A percentile compares a stretch with the other conserved stretches of the same genome.
These are phyloP conservation scores for Incurvaria masculella DNA, from an alignment of 2,888 invertebrate genomes.

Conservation along the genomic window DNA sequence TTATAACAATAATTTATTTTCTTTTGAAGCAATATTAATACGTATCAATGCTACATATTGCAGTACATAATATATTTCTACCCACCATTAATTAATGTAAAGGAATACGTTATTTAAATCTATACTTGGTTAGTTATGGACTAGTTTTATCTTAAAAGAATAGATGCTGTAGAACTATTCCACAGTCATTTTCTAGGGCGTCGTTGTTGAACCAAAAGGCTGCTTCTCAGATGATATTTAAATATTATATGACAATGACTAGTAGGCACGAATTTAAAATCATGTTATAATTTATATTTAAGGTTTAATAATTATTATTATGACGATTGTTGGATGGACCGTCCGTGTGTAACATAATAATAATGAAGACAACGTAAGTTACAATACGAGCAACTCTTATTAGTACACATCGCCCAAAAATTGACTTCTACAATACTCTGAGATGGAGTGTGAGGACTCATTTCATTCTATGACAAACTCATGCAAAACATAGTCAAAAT, in stretches of 20 bases:
- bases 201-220: slow-evolving; percentile 50
- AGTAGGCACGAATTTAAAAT: slow-evolving; percentile 50
- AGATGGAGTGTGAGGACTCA: slow-evolving; percentile 37
- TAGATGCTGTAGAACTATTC: slow-evolving; percentile 45
- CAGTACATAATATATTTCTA: slow-evolving; percentile 34
- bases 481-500: slow-evolving; percentile 35
- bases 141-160: slow-evolving; percentile 43
- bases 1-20: slow-evolving; percentile 15
- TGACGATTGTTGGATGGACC: slow-evolving; percentile 51
- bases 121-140: slow-evolving; percentile 43
- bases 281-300: slow-evolving; percentile 52
- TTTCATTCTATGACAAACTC: slow-evolving; percentile 33
- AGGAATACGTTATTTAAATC: slow-evolving; percentile 28
- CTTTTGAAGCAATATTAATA: slow-evolving; percentile 48
- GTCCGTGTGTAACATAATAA: slow-evolving; percentile 52
- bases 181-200: slow-evolving; percentile 49
- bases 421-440: slow-evolving; percentile 32
- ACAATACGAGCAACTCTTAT: slow-evolving; percentile 22
- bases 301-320: slow-evolving; percentile 31
- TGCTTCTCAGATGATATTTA: slow-evolving; percentile 52
- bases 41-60: slow-evolving; percentile 30
- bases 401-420: slow-evolving; percentile 14
- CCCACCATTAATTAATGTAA: slow-evolving; percentile 41
- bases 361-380: slow-evolving; percentile 43
- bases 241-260: slow-evolving; percentile 40